A percentile compares a stretch with the other conserved stretches of the same genome.
phyloP scores from a whole-genome alignment of 2,113 vertebrate genomes.

The Leptobrachium ailaonicum region DNA sequence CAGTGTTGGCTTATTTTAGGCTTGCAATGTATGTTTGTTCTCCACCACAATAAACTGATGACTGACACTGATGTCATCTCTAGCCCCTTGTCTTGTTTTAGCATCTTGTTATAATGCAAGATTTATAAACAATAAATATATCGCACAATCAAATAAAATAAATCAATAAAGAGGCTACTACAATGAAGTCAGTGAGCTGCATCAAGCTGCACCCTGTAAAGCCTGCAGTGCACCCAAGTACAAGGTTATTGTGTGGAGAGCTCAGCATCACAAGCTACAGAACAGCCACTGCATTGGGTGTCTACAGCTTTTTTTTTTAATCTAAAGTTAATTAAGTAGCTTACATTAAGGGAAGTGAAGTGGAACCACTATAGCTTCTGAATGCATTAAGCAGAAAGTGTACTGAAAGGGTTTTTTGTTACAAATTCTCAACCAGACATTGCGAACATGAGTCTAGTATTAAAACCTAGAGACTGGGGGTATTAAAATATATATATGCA shows the following conservation, averaged over 20 bases:
- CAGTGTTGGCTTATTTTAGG: too few species aligned
- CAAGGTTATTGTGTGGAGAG: neutral
- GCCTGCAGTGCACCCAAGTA: neutral
- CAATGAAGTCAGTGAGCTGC: neutral
- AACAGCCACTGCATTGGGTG: constrained; percentile 6
- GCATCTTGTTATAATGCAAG: too few species aligned
- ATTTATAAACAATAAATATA: too few species aligned
- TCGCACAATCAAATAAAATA: too few species aligned
- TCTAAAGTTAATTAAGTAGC: constrained; percentile 46
- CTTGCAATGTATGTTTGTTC: too few species aligned
- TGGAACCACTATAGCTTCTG: constrained; percentile 24
- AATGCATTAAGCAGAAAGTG: neutral
- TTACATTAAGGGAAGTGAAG: constrained; percentile 38
- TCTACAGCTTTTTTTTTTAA: constrained; percentile 3
- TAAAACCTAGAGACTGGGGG: too few species aligned
- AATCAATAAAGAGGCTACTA: neutral
- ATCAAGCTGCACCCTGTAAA: neutral
- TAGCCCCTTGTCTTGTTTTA: too few species aligned
- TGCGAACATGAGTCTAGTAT: neutral
- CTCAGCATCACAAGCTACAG: neutral
- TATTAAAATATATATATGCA: too few species aligned
- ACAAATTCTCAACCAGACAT: neutral
- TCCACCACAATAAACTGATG: too few species aligned
- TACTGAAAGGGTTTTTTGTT: neutral
- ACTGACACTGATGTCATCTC: too few species aligned